Base-by-base conservation (phyloP, 2,113 vertebrate species). In the Sinosuthora webbiana region DNA sequence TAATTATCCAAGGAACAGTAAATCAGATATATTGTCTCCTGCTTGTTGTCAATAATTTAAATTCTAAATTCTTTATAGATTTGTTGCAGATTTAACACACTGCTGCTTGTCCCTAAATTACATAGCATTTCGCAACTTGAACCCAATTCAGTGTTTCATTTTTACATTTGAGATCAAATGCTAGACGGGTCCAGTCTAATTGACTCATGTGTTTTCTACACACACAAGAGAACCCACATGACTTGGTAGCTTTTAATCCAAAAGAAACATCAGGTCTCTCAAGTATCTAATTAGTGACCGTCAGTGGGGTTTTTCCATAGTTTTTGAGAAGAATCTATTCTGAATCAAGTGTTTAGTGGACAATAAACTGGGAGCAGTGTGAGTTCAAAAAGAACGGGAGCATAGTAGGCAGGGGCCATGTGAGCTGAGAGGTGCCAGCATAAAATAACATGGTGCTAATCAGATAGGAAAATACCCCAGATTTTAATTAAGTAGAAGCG, bases 11-110 rank as follows among this genome's bases (percentile, higher is more conserved):
- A 89, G 74, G 77, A 96, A 94, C 92, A 93, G 68, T 96, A 96
- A 95, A 96, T 94, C 93, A 96, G 56, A 96, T 93, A 88, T 93
- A 96, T 94, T 96, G 92, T 95, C n/a, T 59, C 93, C 76, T 92
- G 44, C 88, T 93, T 95, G 85, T 94, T 96, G 94, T 96, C 94
- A 94, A 93, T 95, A 93, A 93, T 91, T 92, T 90, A 64, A 90
- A 87, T 92, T 88, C 85, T 88, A 86, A 94, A 86, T 90, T 93
- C 79, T 86, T 95, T 89, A 95, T 86, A 90, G 90, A 93, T 93
- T 74, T 78, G 88, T 90, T 96, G 52, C 90, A 96, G 79, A 92
- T 93, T 93, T 93, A 69, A 89, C 87, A 60, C 63, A 33, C 68
- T 90, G 55, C 59, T 94, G 45, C 71, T 94, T 83, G 74, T 56